A percentile compares a stretch with the other conserved stretches of the same genome.
Conservation (phyloP, 2,888 invertebrate species). For the Cosmorhoe ocellata region DNA sequence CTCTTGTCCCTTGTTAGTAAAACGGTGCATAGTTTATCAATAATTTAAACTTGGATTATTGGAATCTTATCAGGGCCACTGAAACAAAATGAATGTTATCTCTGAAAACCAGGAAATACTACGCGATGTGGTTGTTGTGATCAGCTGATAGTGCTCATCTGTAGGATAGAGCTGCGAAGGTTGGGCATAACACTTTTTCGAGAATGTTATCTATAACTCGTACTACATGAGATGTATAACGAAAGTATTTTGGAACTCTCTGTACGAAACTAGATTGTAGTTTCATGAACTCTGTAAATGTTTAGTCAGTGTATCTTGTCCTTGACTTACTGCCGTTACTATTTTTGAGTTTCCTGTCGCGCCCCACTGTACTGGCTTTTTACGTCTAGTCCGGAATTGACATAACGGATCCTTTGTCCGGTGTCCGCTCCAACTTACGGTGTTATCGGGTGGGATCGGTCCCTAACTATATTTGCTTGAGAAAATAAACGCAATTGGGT, state of each 20-base stretch:
- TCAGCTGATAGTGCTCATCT: conserved; percentile 30
- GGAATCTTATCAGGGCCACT: background rate
- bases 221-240: conserved; percentile 18
- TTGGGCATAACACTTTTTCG: conserved; percentile 4
- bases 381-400: conserved; percentile 50
- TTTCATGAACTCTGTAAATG: conserved; percentile 30
- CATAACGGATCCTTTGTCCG: conserved; percentile 72
- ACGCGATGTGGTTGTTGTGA: conserved; percentile 24
- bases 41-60: background rate
- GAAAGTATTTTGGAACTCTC: conserved; percentile 23
- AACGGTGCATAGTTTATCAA: background rate
- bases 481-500: conserved; percentile 68
- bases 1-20: background rate
- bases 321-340: conserved; percentile 46
- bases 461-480: conserved; percentile 51
- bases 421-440: conserved; percentile 68
- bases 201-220: conserved; percentile 10
- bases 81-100: conserved; percentile 4
- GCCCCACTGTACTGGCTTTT: conserved; percentile 43
- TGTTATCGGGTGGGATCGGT: conserved; percentile 67
- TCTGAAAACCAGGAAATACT: conserved; percentile 15
- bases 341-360: conserved; percentile 48
- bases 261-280: conserved; percentile 20
- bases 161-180: conserved; percentile 16
- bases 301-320: conserved; percentile 35